Percentiles rank a stretch among this genome's conserved stretches.
phyloP scores from a whole-genome alignment of 2,888 invertebrate species.

The Agrochola litura region DNA sequence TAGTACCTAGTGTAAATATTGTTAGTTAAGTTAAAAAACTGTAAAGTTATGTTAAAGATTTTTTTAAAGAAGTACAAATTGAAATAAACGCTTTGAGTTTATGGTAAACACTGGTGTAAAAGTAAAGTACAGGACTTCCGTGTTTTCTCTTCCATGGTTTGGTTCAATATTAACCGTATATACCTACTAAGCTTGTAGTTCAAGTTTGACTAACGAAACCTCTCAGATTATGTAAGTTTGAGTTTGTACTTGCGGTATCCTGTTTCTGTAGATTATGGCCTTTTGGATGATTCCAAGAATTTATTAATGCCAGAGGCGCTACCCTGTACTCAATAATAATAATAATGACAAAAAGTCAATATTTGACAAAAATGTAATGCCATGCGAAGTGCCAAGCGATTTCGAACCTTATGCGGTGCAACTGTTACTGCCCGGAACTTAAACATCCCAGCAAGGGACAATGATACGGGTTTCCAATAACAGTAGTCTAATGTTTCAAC shows the following conservation, averaged over 20 bases:
- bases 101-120: not conserved
- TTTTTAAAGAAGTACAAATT: no score
- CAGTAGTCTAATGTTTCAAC: no score
- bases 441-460: no score
- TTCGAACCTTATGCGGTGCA: not conserved
- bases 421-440: not conserved
- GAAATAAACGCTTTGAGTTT: not conserved
- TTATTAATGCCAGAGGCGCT: not conserved
- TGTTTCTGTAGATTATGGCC: not conserved
- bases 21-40: no score
- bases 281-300: not conserved
- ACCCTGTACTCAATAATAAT: not conserved
- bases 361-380: not conserved
- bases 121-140: constrained; percentile 2
- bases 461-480: no score
- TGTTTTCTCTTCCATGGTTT: not conserved
- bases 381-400: not conserved
- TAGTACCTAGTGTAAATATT: no score
- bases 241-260: constrained; percentile 1
- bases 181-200: not conserved
- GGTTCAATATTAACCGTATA: constrained; percentile 14
- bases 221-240: constrained; percentile 6
- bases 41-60: no score
- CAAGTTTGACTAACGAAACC: constrained; percentile 8
- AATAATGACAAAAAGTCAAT: not conserved